Conservation (phyloP, 2,888 invertebrate genomes). For the Capitulum mitella region DNA sequence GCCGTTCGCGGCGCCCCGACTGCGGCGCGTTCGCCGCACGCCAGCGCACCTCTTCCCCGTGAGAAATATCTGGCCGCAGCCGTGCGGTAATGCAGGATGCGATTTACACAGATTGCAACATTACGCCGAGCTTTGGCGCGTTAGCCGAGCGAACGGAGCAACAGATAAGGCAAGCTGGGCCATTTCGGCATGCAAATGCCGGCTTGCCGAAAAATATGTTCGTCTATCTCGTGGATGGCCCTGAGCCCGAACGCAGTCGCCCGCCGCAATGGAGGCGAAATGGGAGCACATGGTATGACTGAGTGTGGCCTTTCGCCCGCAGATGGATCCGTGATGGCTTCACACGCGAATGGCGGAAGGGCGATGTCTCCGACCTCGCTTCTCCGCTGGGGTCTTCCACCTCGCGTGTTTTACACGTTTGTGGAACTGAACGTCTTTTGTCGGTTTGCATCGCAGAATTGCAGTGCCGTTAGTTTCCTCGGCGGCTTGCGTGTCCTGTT, state of each 20-base stretch:
- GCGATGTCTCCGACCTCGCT: too few species aligned
- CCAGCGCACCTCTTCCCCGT: background rate
- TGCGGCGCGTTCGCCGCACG: too few species aligned
- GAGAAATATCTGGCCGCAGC: background rate
- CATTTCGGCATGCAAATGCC: background rate
- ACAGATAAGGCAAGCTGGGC: background rate
- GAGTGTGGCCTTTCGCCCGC: background rate
- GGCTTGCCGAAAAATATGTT: background rate
- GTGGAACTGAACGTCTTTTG: too few species aligned
- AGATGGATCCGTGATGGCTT: background rate
- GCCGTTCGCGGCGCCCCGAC: too few species aligned
- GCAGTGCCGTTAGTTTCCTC: too few species aligned
- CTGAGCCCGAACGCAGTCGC: background rate
- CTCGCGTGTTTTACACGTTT: too few species aligned
- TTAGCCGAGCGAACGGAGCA: background rate
- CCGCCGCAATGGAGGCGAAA: background rate
- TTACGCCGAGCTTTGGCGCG: constrained; percentile 16
- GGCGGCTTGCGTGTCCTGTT: too few species aligned
- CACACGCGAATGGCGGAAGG: too few species aligned
- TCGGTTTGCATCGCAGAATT: too few species aligned
- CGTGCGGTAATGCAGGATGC: background rate
- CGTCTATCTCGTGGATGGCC: background rate
- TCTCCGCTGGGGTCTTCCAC: too few species aligned
- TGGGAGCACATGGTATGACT: background rate
- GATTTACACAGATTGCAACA: constrained; percentile 17